Evolutionary conservation across 2,888 invertebrate genomes (phyloP), one percentile per base, ranked within the genome.

Genomic region (Anthophora plumipes): DNA sequence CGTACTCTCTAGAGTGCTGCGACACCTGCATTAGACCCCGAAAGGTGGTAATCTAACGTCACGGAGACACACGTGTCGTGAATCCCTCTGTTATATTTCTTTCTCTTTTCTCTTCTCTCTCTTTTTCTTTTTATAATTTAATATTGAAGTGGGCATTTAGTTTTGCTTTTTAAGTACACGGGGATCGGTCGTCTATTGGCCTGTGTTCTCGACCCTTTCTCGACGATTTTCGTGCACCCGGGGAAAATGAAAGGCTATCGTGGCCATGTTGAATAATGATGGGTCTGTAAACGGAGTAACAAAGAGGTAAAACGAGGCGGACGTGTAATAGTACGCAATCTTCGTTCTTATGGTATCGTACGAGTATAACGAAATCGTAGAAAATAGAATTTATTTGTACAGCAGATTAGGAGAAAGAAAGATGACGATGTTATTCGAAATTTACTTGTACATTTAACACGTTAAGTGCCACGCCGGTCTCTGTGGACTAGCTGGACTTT

Each of bases 11-110:
- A 31, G 59, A 69, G 68, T 60, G 43, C 64, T 46, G 60, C 61
- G 67, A 67, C 77, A 60, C 77, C 77, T 67, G 77, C 41, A 68
- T 77, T 76, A 76, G 61, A 25, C 77, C 31, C 14, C 70, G 78
- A 78, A 78, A 79, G 80, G 80, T 69, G 80, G 70, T 59, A 79
- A 78, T 78, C 63, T 69, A 79, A 79, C 70, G 80, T 79, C 61
- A 59, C 39, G 41, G 37, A 17, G 43, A 68, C 55, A 20, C 31
- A 55, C 43, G 31, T 9, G 60, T 17, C 37, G 7, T 4, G 25
- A 12, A 46, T 22, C 68, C 57, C 22, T 59, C n/a, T n/a, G n/a
- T n/a, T n/a, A n/a, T n/a, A n/a, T n/a, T n/a, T n/a, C n/a, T n/a
- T n/a, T n/a, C n/a, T n/a, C n/a, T n/a, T n/a, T n/a, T n/a, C 17